These are phyloP conservation scores for human (Homo sapiens) DNA, from an alignment of 2,113 vertebrate species.

Conservation along the genomic window GRCh38 chr2:28775501-28776000, in stretches of 20 bases:
- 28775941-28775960: neutral
- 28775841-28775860: neutral
- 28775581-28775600: too few relatives aligned
- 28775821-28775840: neutral
- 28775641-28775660: too few relatives aligned
- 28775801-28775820: neutral
- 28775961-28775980: neutral
- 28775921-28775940: neutral
- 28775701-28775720: neutral
- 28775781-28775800: neutral
- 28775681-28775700: constrained; percentile 8
- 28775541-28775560: too few relatives aligned
- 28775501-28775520: too few relatives aligned
- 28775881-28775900: neutral
- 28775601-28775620: too few relatives aligned
- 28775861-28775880: neutral
- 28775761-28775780: neutral
- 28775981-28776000: neutral
- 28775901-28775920: neutral
- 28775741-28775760: neutral
- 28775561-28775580: too few relatives aligned
- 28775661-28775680: neutral
- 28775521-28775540: too few relatives aligned
- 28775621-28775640: too few relatives aligned
- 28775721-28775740: neutral